These are phyloP conservation scores for Parnassius mnemosyne DNA, from an alignment of 2,888 invertebrate species.

Conservation along the genomic window DNA sequence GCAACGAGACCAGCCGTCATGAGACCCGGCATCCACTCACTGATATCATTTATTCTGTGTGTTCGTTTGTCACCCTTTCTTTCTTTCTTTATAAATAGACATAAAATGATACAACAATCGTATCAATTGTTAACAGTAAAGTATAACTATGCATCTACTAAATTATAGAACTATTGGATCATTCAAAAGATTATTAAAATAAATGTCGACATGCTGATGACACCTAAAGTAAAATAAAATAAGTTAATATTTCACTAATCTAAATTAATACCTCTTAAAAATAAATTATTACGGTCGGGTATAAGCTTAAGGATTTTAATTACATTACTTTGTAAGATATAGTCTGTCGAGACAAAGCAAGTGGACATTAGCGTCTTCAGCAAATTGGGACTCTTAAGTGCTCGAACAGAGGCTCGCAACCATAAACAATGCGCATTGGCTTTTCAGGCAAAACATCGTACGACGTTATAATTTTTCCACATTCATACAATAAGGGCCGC, in stretches of 20 bases:
- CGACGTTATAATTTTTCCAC: slow-evolving; percentile 79
- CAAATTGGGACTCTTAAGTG: slow-evolving; percentile 76
- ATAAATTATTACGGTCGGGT: slow-evolving; percentile 21
- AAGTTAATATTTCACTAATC: background rate
- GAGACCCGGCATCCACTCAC: no score
- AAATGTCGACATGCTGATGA: no score
- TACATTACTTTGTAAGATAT: slow-evolving; percentile 67
- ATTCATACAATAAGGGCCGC: slow-evolving; percentile 80
- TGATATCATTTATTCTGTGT: no score
- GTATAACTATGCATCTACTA: no score
- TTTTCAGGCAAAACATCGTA: slow-evolving; percentile 74
- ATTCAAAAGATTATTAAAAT: no score
- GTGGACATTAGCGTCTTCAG: slow-evolving; percentile 63
- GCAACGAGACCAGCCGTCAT: no score
- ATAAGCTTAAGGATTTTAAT: slow-evolving; percentile 55
- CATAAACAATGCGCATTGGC: slow-evolving; percentile 74
- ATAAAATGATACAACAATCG: no score
- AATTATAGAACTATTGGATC: no score
- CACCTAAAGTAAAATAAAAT: background rate
- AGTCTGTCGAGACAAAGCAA: slow-evolving; percentile 65
- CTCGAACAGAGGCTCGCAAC: slow-evolving; percentile 49
- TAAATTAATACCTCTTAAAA: slow-evolving; percentile 3
- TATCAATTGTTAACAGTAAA: no score
- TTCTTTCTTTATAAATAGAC: no score
- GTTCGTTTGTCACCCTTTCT: no score